Base-by-base conservation (phyloP, 2,113 vertebrate genomes). In the Cryptomyrus ogoouensis region DNA sequence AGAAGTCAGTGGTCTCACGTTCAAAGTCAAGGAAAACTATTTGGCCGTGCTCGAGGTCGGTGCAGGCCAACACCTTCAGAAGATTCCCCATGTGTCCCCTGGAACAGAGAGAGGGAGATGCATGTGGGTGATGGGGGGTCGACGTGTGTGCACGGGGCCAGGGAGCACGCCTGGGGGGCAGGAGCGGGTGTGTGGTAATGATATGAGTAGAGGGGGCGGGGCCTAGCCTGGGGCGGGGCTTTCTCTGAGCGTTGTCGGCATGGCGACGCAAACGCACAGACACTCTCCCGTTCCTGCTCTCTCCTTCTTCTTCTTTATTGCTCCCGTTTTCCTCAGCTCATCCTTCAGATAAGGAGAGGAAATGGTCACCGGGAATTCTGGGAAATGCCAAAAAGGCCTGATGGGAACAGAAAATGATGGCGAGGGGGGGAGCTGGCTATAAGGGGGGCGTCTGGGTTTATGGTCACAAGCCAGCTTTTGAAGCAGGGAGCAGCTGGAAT, bases 1-100 rank as follows among this genome's bases (percentile, higher is more conserved):
- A 96, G 93, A 96, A 97, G 95, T 94, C 92, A 94, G 96, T 96
- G 96, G 96, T 97, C 97, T 98, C 97, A 98, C 97, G 96, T 98
- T 98, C 97, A 98, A 98, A 98, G 97, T 98, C 97, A 98, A 98
- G 97, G 97, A 97, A 97, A 98, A 98, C 96, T 96, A 97, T 98
- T 96, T 96, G 97, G 96, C 97, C 97, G 97, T 97, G 97, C 96
- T 98, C 97, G 97, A 97, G 97, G 92, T 98, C 97, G 96, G 96
- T 95, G 96, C 97, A 97, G 97, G 97, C 96, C 97, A 97, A 97
- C 96, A 97, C 97, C 97, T 97, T 98, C 96, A 98, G 97, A 96
- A 98, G 97, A 96, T 97, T 97, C 96, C 97, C 97, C 97, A 98
- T 97, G 96, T 97, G 96, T 97, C 96, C 96, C 97, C 97, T 98